Evolutionary conservation across 1,140 invertebrate species (phyloP).

Genomic region (Armadillidium nasatum): DNA sequence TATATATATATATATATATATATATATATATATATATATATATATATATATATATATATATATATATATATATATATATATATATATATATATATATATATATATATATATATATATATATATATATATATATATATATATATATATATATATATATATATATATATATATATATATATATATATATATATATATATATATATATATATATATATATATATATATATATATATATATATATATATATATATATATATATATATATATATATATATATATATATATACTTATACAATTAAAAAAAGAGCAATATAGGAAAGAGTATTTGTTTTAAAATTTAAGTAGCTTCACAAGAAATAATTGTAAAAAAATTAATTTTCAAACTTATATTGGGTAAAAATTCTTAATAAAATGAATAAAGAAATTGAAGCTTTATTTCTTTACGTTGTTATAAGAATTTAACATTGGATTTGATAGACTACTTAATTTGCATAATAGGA

Average conservation of each 20-base stretch:
- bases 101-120: conserved; percentile 15
- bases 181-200: neutral
- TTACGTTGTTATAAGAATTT: no score
- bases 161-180: conserved; percentile 15
- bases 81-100: conserved; percentile 14
- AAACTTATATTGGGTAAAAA: no score
- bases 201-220: neutral
- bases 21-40: neutral
- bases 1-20: neutral
- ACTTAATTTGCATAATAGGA: no score
- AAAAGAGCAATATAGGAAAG: no score
- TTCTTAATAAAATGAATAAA: no score
- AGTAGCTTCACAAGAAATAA: no score
- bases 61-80: conserved; percentile 15
- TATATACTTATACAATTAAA: neutral
- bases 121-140: conserved; percentile 11
- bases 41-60: neutral
- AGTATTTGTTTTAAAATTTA: no score
- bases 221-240: conserved; percentile 13
- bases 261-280: conserved; percentile 12
- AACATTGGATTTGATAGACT: no score
- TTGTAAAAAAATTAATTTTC: no score
- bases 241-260: conserved; percentile 15
- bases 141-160: conserved; percentile 15
- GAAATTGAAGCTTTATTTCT: no score